Base-by-base conservation (phyloP, 2,797 vertebrate species). In the Champsocephalus gunnari region DNA sequence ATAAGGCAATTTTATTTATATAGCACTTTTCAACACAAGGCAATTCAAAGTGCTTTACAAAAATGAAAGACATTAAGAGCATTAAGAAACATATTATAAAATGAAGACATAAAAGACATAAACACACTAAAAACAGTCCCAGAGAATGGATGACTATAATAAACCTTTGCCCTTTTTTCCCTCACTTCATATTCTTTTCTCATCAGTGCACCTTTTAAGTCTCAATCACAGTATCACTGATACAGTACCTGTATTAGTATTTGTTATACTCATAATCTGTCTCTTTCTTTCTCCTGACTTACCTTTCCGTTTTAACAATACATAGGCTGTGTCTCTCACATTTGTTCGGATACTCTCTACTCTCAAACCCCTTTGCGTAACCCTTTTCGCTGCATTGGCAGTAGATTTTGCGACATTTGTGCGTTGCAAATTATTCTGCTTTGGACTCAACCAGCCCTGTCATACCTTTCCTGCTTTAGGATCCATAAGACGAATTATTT, bases 151-250 rank as follows among this genome's bases (percentile, higher is more conserved):
- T 38, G 57, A 66, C 53, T 47, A 24, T 63, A 77, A 67, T 58
- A 66, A 3, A 63, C 47, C 38, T 57, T 3, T 14, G 49, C 38
- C 38, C 54, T 45, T 68, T 79, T 38, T 38, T 38, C 1, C 34
- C 8, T 38, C 21, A 55, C 32, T 50, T 17, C 48, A 24, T 68
- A 53, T 47, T n/a, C 49, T 57, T 66, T 38, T 11, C 57, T 76
- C 68, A 73, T 69, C 21, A 24, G 53, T 75, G 66, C 82, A 76
- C n/a, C 55, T 21, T 85, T 55, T 69, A 61, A 73, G 48, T 67
- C 65, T 59, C 19, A 48, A 14, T 82, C 66, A 62, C 77, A 79
- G 76, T 73, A 61, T 80, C 45, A 49, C 24, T 56, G 49, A 24
- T 12, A 12, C 19, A 55, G 19, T 12, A 12, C 19, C 61, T 55